Evolutionary conservation across 2,888 invertebrate species (phyloP).

Genomic region (Drosophila infuscata): DNA sequence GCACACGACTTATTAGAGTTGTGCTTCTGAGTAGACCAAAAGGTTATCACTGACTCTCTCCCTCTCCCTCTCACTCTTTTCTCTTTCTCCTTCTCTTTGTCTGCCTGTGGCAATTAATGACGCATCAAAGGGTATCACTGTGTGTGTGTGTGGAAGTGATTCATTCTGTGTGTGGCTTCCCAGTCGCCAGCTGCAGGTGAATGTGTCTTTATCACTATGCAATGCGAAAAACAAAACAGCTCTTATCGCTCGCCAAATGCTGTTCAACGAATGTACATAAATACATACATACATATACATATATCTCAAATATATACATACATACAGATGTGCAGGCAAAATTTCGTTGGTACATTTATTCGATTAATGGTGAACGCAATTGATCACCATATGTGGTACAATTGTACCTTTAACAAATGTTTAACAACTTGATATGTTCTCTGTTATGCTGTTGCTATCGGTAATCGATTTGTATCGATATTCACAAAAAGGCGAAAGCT

Average conservation of each 20-base stretch:
- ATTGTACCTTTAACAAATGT: too few relatives aligned
- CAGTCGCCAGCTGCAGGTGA: slow-evolving; percentile 18
- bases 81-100: not conserved
- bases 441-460: too few relatives aligned
- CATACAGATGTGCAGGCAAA: too few relatives aligned
- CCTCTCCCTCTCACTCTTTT: not conserved
- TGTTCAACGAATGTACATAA: not conserved
- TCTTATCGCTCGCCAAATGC: slow-evolving; percentile 5
- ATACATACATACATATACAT: not conserved
- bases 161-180: not conserved
- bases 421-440: too few relatives aligned
- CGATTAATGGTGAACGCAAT: not conserved
- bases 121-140: not conserved
- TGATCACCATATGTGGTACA: too few relatives aligned
- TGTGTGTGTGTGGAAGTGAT: slow-evolving; percentile 4
- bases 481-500: too few relatives aligned
- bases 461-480: too few relatives aligned
- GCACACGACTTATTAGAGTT: slow-evolving; percentile 18
- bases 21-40: slow-evolving; percentile 14
- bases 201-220: slow-evolving; percentile 4
- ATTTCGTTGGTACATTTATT: not conserved
- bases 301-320: not conserved
- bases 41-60: slow-evolving; percentile 6
- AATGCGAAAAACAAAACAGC: not conserved
- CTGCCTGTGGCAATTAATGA: slow-evolving; percentile 26